These are phyloP conservation scores for Microcebus lehilahytsara DNA, from an alignment of 2,113 vertebrate species.

Conservation along the genomic window DNA sequence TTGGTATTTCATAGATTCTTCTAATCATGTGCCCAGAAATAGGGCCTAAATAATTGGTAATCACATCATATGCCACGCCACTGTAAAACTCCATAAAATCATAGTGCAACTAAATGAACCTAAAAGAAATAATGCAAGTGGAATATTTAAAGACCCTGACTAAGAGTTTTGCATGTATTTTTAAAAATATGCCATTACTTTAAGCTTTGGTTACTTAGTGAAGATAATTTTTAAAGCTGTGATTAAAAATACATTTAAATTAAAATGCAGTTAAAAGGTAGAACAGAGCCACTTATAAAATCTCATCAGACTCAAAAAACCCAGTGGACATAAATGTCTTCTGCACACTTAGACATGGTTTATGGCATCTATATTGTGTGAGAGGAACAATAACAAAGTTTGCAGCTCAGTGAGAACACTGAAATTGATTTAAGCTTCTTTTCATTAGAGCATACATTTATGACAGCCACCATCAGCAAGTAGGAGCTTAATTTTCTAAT, in stretches of 20 bases:
- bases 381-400: slow-evolving; percentile 67
- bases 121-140: slow-evolving; percentile 47
- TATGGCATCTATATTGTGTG: slow-evolving; percentile 33
- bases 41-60: background rate
- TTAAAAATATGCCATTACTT: slow-evolving; percentile 22
- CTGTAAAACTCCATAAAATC: slow-evolving; percentile 44
- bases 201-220: slow-evolving; percentile 41
- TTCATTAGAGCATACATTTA: slow-evolving; percentile 63
- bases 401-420: slow-evolving; percentile 39
- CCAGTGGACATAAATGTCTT: slow-evolving; percentile 55
- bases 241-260: slow-evolving; percentile 72
- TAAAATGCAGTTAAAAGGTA: slow-evolving; percentile 76
- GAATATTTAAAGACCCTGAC: slow-evolving; percentile 56
- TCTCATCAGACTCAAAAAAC: slow-evolving; percentile 60
- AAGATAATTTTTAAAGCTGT: slow-evolving; percentile 43
- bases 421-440: slow-evolving; percentile 74
- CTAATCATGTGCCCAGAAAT: slow-evolving; percentile 31
- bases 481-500: slow-evolving; percentile 64
- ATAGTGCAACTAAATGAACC: slow-evolving; percentile 42
- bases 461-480: slow-evolving; percentile 24
- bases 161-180: slow-evolving; percentile 32
- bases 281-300: slow-evolving; percentile 70
- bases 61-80: slow-evolving; percentile 4
- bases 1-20: slow-evolving; percentile 13
- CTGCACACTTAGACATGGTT: slow-evolving; percentile 72